Percentiles rank a stretch among this genome's conserved stretches.
Conservation (phyloP, 2,797 vertebrate genomes). For the Amblyraja radiata region DNA sequence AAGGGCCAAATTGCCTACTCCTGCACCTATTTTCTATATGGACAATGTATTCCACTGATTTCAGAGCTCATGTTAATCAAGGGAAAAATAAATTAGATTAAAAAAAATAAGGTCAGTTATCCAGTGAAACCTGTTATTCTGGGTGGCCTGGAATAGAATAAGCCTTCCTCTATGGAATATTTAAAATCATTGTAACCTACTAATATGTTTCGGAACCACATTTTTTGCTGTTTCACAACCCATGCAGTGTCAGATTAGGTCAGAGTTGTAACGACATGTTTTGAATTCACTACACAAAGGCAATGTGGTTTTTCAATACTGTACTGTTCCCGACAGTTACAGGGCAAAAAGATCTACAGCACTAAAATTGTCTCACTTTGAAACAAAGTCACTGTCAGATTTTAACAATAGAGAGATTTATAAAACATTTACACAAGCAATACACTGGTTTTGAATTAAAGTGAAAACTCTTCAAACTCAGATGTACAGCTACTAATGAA, state of each 20-base stretch:
- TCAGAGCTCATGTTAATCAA: not conserved
- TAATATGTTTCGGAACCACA: not conserved
- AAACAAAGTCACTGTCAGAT: not conserved
- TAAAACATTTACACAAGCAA: not conserved
- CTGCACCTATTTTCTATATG: no score
- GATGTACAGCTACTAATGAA: not conserved
- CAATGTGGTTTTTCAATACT: not conserved
- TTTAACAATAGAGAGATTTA: not conserved
- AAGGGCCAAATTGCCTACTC: no score
- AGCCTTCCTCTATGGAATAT: not conserved
- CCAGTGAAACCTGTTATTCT: no score
- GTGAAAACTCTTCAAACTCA: not conserved
- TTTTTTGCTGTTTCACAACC: not conserved
- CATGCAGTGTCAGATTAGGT: not conserved
- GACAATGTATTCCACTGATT: not conserved
- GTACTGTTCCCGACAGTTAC: not conserved
- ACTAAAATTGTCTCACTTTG: not conserved
- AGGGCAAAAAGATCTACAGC: not conserved
- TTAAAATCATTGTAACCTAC: not conserved
- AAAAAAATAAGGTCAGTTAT: no score
- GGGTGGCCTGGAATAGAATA: not conserved
- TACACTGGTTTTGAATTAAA: not conserved
- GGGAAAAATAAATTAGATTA: not conserved
- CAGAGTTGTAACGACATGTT: not conserved
- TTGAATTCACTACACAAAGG: not conserved